phyloP scores from a whole-genome alignment of 2,888 invertebrate genomes.

The Sussaba pulchella region DNA sequence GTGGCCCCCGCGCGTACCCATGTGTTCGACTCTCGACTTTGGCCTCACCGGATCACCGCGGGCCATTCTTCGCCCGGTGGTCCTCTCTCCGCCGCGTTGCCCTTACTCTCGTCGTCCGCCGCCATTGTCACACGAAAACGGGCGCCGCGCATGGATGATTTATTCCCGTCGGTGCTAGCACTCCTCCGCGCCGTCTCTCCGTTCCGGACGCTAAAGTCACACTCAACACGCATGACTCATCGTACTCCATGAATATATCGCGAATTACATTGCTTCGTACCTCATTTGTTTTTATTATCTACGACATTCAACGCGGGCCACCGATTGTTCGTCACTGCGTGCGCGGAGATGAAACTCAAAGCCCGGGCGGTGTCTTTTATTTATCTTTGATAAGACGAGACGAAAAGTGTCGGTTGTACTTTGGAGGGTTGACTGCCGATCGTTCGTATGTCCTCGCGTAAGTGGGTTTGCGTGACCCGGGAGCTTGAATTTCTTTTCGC shows the following conservation, averaged over 20 bases:
- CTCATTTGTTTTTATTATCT: slow-evolving; percentile 34
- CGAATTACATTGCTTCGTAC: slow-evolving; percentile 28
- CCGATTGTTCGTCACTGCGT: slow-evolving; percentile 14
- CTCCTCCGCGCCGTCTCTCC: slow-evolving; percentile 26
- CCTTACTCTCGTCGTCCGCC: slow-evolving; percentile 50
- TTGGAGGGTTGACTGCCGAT: slow-evolving; percentile 60
- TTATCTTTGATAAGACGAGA: slow-evolving; percentile 61
- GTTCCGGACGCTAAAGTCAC: slow-evolving; percentile 4
- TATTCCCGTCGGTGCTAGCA: slow-evolving; percentile 62
- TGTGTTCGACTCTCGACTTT: slow-evolving; percentile 65
- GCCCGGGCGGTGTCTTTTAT: slow-evolving; percentile 43
- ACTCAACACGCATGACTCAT: slow-evolving; percentile 36
- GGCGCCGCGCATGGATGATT: slow-evolving; percentile 65
- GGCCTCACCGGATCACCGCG: slow-evolving; percentile 64
- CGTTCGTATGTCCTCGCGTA: slow-evolving; percentile 51
- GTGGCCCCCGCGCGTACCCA: slow-evolving; percentile 53
- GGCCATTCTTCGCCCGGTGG: slow-evolving; percentile 70
- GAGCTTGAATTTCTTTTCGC: slow-evolving; percentile 70
- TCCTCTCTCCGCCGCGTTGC: slow-evolving; percentile 57
- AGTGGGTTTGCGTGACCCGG: slow-evolving; percentile 64
- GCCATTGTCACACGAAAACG: slow-evolving; percentile 64
- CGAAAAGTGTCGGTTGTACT: slow-evolving; percentile 58
- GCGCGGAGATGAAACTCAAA: slow-evolving; percentile 39
- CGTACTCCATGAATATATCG: slow-evolving; percentile 23
- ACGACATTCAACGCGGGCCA: slow-evolving; percentile 21